A percentile compares a stretch with the other conserved stretches of the same genome.
Conservation (phyloP, 2,797 vertebrate species). For the Sphenodon punctatus region DNA sequence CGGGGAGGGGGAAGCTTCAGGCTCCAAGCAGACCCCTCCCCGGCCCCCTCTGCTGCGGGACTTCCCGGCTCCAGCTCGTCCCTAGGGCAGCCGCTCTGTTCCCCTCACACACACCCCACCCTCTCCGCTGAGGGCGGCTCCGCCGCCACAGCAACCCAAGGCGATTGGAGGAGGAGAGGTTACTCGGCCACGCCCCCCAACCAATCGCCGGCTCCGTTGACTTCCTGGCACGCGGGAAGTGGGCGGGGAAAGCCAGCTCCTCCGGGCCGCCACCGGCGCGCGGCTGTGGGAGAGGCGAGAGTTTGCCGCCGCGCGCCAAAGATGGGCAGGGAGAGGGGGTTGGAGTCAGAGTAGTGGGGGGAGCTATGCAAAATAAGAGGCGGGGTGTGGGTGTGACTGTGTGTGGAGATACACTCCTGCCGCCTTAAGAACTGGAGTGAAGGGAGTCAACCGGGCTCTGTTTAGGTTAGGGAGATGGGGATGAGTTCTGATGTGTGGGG, state of each 20-base stretch:
- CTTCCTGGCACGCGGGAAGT: not conserved
- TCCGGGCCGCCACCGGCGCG: not conserved
- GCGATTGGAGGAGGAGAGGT: no score
- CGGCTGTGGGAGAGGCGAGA: no score
- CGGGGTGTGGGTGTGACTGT: no score
- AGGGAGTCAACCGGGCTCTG: no score
- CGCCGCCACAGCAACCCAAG: accelerated
- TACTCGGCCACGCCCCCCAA: not conserved
- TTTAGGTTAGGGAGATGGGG: no score
- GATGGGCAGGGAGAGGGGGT: not conserved
- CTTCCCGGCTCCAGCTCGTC: not conserved
- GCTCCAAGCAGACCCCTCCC: not conserved
- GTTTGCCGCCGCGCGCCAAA: not conserved
- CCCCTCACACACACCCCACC: not conserved
- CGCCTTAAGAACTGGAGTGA: no score
- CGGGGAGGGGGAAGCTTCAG: not conserved
- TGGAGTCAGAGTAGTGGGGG: not conserved
- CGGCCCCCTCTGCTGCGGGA: not conserved
- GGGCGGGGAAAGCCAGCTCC: not conserved
- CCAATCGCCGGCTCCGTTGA: not conserved
- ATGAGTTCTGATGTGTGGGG: no score
- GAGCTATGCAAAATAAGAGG: not conserved
- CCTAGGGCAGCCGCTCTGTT: not conserved
- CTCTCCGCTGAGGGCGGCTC: no score
- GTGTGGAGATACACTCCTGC: no score